phyloP scores from a whole-genome alignment of 2,113 vertebrate genomes.

The Porphyrio hochstetteri region DNA sequence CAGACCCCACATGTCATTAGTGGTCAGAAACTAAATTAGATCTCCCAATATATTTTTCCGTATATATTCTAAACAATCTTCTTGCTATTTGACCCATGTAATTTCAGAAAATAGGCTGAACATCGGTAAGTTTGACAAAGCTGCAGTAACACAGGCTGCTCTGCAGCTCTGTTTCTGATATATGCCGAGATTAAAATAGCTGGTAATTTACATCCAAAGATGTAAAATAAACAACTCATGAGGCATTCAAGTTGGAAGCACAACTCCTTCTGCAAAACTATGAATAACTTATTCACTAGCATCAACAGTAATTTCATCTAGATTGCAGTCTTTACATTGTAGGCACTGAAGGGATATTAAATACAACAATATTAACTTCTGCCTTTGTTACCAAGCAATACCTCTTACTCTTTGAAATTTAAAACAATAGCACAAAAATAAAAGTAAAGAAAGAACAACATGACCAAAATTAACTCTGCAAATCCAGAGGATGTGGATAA shows the following conservation, averaged over 20 bases:
- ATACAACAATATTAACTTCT: conserved; percentile 59
- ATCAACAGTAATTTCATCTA: conserved; percentile 61
- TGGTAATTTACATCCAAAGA: conserved; percentile 65
- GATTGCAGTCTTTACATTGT: conserved; percentile 47
- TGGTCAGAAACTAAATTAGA: conserved; percentile 65
- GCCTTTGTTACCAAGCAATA: conserved; percentile 53
- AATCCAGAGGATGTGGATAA: background rate
- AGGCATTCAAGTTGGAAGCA: conserved; percentile 25
- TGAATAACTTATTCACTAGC: conserved; percentile 62
- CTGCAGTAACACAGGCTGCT: conserved; percentile 26
- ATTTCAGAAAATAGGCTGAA: conserved; percentile 66
- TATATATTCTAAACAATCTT: conserved; percentile 68
- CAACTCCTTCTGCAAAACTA: conserved; percentile 55
- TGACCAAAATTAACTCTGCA: background rate
- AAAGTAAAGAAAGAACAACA: conserved; percentile 12
- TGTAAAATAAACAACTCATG: conserved; percentile 64
- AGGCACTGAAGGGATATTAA: conserved; percentile 50
- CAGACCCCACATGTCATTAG: conserved; percentile 56
- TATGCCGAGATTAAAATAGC: conserved; percentile 62
- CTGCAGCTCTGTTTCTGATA: conserved; percentile 44
- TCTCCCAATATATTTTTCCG: conserved; percentile 38
- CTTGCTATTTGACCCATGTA: conserved; percentile 67
- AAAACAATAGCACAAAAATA: conserved; percentile 47
- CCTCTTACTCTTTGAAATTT: conserved; percentile 31
- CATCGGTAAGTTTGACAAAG: conserved; percentile 11